Conservation (phyloP, 2,797 vertebrate species). For the Pampus argenteus region DNA sequence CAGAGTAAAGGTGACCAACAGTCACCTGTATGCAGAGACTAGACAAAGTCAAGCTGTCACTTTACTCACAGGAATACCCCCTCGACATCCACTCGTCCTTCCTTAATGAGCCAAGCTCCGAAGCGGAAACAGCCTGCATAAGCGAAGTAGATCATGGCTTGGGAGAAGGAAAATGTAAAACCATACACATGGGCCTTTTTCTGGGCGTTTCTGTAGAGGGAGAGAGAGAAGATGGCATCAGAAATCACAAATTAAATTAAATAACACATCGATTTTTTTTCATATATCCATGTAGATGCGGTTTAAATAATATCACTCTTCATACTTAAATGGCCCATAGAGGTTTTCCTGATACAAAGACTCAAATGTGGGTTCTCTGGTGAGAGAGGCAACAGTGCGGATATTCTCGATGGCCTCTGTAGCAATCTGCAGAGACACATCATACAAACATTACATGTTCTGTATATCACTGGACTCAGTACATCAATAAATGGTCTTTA, state of each 20-base stretch:
- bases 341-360: slow-evolving; percentile 91
- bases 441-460: neutral
- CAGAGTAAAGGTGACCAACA: too few relatives aligned
- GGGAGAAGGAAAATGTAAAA: slow-evolving; percentile 91
- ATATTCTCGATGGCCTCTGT: slow-evolving; percentile 97
- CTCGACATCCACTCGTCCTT: slow-evolving; percentile 80
- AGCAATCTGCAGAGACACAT: slow-evolving; percentile 86
- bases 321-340: slow-evolving; percentile 89
- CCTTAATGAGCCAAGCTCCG: slow-evolving; percentile 90
- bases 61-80: slow-evolving; percentile 93
- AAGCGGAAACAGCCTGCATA: slow-evolving; percentile 95
- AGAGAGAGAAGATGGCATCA: slow-evolving; percentile 15
- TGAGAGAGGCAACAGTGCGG: slow-evolving; percentile 93
- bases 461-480: neutral
- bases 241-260: neutral
- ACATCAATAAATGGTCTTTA: neutral
- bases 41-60: neutral
- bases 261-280: neutral
- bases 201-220: slow-evolving; percentile 88
- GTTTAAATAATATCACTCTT: neutral
- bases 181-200: slow-evolving; percentile 93
- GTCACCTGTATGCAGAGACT: neutral
- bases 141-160: slow-evolving; percentile 95
- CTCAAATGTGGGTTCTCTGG: slow-evolving; percentile 92
- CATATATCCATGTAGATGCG: neutral